Conservation (phyloP, 2,113 vertebrate species). For the Mellivora capensis region DNA sequence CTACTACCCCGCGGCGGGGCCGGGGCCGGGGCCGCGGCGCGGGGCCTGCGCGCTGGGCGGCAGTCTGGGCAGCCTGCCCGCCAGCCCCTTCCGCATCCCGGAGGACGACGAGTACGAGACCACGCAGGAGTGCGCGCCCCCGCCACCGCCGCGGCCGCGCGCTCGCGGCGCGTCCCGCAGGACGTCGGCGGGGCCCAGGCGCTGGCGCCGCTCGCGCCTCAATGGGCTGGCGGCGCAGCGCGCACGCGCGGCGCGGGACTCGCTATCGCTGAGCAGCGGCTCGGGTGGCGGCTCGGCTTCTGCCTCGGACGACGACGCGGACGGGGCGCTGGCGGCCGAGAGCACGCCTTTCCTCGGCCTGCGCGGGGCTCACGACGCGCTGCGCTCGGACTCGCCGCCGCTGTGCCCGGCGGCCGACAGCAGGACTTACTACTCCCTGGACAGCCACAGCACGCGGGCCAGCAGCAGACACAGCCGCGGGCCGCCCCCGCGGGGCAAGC, state of each 20-base stretch:
- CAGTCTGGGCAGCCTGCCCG: constrained; percentile 95
- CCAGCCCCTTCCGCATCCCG: constrained; percentile 93
- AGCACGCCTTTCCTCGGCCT: constrained; percentile 97
- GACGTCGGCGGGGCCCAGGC: constrained; percentile 87
- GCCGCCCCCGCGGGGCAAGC: constrained; percentile 87
- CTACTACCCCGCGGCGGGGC: constrained; percentile 76
- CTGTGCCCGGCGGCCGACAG: constrained; percentile 90
- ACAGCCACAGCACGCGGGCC: constrained; percentile 86
- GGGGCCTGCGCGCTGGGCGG: constrained; percentile 90
- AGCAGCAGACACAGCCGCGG: constrained; percentile 88
- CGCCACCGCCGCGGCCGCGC: constrained; percentile 91
- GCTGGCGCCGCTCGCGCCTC: constrained; percentile 94
- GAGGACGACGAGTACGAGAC: constrained; percentile 98
- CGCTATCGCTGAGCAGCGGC: constrained; percentile 94
- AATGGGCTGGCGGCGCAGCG: constrained; percentile 94
- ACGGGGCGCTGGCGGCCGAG: constrained; percentile 94
- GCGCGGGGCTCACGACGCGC: constrained; percentile 88
- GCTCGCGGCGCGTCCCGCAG: constrained; percentile 82
- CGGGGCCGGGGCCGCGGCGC: constrained; percentile 84
- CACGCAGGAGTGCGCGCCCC: constrained; percentile 95
- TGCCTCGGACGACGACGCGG: constrained; percentile 71
- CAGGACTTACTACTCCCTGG: constrained; percentile 94
- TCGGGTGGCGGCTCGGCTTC: constrained; percentile 91
- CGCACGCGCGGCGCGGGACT: constrained; percentile 89
- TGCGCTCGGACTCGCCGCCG: constrained; percentile 87